Percentiles rank a stretch among this genome's conserved stretches.
These are phyloP conservation scores for Argya squamiceps DNA, from an alignment of 2,797 vertebrate genomes.

Conservation along the genomic window DNA sequence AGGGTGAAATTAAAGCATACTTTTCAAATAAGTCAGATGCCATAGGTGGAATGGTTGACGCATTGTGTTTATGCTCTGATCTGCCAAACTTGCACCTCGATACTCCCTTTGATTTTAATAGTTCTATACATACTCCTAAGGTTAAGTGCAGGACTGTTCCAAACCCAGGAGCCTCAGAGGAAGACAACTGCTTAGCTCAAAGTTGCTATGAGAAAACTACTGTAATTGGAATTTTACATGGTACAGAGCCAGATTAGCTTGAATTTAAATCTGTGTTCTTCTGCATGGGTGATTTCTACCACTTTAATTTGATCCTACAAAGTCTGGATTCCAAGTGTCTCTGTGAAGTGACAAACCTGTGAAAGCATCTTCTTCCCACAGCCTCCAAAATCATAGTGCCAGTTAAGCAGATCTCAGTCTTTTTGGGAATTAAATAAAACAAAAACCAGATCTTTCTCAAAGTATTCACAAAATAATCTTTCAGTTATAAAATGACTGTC, in stretches of 20 bases:
- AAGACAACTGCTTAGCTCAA: background rate
- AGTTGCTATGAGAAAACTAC: background rate
- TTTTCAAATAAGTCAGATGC: background rate
- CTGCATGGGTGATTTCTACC: background rate
- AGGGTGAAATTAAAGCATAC: background rate
- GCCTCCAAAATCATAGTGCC: slow-evolving; percentile 45
- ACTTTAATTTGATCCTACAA: background rate
- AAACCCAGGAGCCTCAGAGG: background rate
- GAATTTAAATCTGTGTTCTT: background rate
- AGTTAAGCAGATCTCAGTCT: slow-evolving; percentile 7
- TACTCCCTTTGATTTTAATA: background rate
- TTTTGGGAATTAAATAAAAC: slow-evolving; percentile 47
- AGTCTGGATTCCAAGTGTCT: background rate
- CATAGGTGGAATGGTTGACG: background rate
- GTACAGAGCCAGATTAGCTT: background rate
- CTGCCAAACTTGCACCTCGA: background rate
- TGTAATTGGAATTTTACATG: slow-evolving; percentile 4
- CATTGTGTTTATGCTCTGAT: background rate
- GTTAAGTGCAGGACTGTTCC: background rate
- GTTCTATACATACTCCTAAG: background rate
- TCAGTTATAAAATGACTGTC: background rate
- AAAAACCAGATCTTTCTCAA: slow-evolving; percentile 32
- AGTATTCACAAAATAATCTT: slow-evolving; percentile 48
- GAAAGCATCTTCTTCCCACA: slow-evolving; percentile 25
- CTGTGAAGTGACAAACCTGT: background rate